phyloP scores from a whole-genome alignment of 2,113 vertebrate species.

The Columba janthina region DNA sequence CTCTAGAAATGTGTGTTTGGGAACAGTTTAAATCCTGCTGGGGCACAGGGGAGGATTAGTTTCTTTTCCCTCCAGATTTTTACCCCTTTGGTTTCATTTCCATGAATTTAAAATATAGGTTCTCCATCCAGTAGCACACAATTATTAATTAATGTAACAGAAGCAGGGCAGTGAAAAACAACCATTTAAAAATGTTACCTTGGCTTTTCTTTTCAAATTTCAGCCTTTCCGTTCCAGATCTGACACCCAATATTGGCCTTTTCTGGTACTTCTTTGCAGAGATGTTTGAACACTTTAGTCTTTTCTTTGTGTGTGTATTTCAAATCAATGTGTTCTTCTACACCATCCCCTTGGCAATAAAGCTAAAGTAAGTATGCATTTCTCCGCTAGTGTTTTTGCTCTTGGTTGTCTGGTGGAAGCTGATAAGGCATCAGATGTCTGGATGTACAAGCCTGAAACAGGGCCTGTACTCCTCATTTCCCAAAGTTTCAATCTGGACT shows the following conservation, averaged over 20 bases:
- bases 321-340: conserved; percentile 99
- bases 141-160: not conserved
- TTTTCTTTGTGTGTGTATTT: conserved; percentile 98
- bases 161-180: not conserved
- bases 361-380: conserved; percentile 87
- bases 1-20: not conserved
- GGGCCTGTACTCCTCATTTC: not conserved
- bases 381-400: not conserved
- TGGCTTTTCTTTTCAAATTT: conserved; percentile 48
- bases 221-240: conserved; percentile 95
- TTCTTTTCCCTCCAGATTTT: not conserved
- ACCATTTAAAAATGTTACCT: not conserved
- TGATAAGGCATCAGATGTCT: not conserved
- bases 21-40: not conserved
- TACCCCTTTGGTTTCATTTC: not conserved
- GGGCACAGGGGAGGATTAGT: not conserved
- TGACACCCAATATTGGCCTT: conserved; percentile 97
- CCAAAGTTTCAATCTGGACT: not conserved
- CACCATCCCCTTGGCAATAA: conserved; percentile 93
- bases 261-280: conserved; percentile 99
- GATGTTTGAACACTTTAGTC: conserved; percentile 99
- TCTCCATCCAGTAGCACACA: not conserved
- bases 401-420: not conserved
- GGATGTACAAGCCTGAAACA: not conserved
- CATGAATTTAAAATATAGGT: not conserved